Evolutionary conservation across 2,797 vertebrate species (phyloP), one percentile per base, ranked within the genome.

Genomic region (Poeciliopsis presidionis): DNA sequence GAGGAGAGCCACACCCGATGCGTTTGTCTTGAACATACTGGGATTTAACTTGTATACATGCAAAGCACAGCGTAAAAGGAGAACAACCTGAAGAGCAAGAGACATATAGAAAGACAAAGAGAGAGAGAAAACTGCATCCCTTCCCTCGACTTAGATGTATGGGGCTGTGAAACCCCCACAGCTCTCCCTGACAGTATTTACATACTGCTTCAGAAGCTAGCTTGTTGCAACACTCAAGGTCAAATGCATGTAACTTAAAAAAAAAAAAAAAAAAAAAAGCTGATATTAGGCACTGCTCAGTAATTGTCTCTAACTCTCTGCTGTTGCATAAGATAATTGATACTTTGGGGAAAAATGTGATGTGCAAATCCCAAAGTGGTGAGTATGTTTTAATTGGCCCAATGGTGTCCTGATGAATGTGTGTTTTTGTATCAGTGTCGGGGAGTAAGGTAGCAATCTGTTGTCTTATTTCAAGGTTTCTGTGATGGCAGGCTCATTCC

Each of bases 211-310:
- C 85, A 81, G 73, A 72, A 77, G 76, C 89, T 80, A 75, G 82
- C 79, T 80, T 85, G 79, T 86, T 90, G 85, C 85, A 75, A 76
- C 81, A 73, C 88, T 92, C 92, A 95, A 95, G 93, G 94, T 94
- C 91, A 93, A 85, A 91, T 47, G 73, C 88, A 84, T 79, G 80
- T 77, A 88, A 91, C 80, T 89, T 86, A 69, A 89, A 89, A 90
- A 78, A 84, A 75, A 55, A 76, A 69, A 89, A 89, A 90, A 78
- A 84, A 75, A 55, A 76, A 72, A 81, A 75, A 79, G 77, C 51
- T 73, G 67, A 53, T 59, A 72, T 82, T 77, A 77, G 79, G 73
- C 51, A 18, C 79, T 33, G 45, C 49, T 71, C 83, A 74, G 45
- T 69, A 74, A 76, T 82, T 76, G 83, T 73, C 76, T 81, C 74